Evolutionary conservation across 2,113 vertebrate genomes (phyloP), one percentile per base, ranked within the genome.

Genomic region (Crotophaga sulcirostris): DNA sequence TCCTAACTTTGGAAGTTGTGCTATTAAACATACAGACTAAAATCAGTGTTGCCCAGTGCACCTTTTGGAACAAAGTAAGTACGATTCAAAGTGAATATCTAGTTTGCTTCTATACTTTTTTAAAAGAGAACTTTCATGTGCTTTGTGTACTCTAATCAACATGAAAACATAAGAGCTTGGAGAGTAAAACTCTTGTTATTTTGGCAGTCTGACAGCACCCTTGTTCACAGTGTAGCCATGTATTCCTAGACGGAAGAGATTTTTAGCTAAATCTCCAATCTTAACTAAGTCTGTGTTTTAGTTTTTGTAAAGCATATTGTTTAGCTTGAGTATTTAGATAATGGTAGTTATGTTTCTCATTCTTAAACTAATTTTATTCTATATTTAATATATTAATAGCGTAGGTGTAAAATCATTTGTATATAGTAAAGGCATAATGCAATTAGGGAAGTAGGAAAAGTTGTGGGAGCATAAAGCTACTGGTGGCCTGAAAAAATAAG

Each of bases 371-470:
- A 97, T 97, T 98, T 98, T 98, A 98, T 98, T 97, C 96, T 93
- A 95, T 97, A 98, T 97, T 98, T 98, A 98, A 98, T 98, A 97
- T 98, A 98, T 98, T 97, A 89, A 84, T 95, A 97, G 91, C 94
- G 96, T 97, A 97, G 95, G 51, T 97, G 94, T 96, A 94, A 97
- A 97, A 92, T 97, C 93, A 93, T 95, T 93, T 98, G 97, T 98
- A 97, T 79, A 98, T 98, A 98, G 33, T 90, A 89, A 97, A 95
- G 88, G 70, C 96, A 83, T 94, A 95, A 96, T 95, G 77, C 96
- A 96, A 38, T 95, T 96, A 96, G 89, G 93, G 80, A 94, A 87
- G 90, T 97, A 96, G 90, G 77, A 83, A 7, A 82, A 93, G 72
- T 82, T 77, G 77, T 94, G 80, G 54, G 56, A 96, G 58, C 89